phyloP scores from a whole-genome alignment of 2,888 invertebrate genomes.

The Labia minor region DNA sequence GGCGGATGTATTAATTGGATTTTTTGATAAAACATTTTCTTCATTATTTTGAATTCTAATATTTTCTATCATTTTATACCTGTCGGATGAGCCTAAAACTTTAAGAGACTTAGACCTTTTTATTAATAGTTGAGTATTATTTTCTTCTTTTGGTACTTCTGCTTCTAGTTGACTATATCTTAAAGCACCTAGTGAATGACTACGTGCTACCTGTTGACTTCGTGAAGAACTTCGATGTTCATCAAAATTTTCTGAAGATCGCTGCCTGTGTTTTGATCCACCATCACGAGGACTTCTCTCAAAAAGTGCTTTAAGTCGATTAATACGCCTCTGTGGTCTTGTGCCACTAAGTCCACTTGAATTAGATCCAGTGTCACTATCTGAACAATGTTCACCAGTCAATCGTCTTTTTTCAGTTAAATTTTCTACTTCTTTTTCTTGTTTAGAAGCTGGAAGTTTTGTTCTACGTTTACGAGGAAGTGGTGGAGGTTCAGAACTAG shows the following conservation, averaged over 20 bases:
- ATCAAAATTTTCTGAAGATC: conserved; percentile 13
- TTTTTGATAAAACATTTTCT: not conserved
- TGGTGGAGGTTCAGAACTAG: conserved; percentile 27
- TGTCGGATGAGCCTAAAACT: conserved; percentile 28
- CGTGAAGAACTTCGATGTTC: not conserved
- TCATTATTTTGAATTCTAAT: not conserved
- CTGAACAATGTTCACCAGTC: conserved; percentile 26
- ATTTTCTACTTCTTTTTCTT: conserved; percentile 33
- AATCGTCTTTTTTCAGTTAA: conserved; percentile 30
- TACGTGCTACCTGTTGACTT: conserved; percentile 27
- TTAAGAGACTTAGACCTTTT: conserved; percentile 37
- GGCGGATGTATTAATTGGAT: not conserved
- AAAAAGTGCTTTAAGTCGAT: conserved; percentile 34
- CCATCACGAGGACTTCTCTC: conserved; percentile 29
- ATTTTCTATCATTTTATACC: conserved; percentile 23
- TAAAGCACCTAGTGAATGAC: conserved; percentile 30
- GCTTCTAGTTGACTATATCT: conserved; percentile 16
- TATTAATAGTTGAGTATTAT: conserved; percentile 29
- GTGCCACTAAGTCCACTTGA: conserved; percentile 16
- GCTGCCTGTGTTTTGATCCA: conserved; percentile 25
- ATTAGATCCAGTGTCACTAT: conserved; percentile 20
- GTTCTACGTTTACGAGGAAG: conserved; percentile 30
- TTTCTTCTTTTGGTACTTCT: not conserved
- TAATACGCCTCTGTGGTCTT: conserved; percentile 32
- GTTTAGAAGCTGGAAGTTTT: conserved; percentile 29